Evolutionary conservation across 2,113 vertebrate species (phyloP).

Genomic region (Aleadryas rufinucha): DNA sequence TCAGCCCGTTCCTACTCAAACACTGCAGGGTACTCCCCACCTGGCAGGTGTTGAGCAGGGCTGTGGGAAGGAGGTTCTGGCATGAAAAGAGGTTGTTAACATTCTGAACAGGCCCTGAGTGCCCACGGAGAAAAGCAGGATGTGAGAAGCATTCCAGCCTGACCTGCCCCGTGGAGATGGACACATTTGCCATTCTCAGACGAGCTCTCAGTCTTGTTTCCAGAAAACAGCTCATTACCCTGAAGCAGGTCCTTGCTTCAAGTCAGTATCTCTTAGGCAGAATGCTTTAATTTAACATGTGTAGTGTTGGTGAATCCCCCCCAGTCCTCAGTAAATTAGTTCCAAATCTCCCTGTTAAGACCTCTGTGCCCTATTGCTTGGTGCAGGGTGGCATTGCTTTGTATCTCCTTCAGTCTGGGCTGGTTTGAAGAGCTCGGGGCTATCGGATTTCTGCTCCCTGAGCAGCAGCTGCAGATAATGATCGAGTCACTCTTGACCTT

Average conservation of each 20-base stretch:
- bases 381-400: background rate
- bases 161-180: background rate
- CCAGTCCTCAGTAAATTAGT: conserved; percentile 7
- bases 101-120: background rate
- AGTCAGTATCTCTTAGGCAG: background rate
- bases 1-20: background rate
- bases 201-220: background rate
- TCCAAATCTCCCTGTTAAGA: background rate
- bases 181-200: background rate
- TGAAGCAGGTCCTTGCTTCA: background rate
- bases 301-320: background rate
- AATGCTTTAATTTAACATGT: background rate
- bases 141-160: background rate
- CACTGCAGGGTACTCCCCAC: background rate
- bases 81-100: background rate
- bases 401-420: background rate
- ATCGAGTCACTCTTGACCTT: conserved; percentile 38
- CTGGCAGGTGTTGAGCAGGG: background rate
- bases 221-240: background rate
- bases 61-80: background rate
- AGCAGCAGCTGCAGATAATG: conserved; percentile 7
- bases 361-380: background rate
- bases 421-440: background rate
- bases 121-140: background rate
- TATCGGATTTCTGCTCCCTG: background rate